A percentile compares a stretch with the other conserved stretches of the same genome.
These are phyloP conservation scores for Tribolium freemani DNA, from an alignment of 2,888 invertebrate genomes.

Conservation along the genomic window DNA sequence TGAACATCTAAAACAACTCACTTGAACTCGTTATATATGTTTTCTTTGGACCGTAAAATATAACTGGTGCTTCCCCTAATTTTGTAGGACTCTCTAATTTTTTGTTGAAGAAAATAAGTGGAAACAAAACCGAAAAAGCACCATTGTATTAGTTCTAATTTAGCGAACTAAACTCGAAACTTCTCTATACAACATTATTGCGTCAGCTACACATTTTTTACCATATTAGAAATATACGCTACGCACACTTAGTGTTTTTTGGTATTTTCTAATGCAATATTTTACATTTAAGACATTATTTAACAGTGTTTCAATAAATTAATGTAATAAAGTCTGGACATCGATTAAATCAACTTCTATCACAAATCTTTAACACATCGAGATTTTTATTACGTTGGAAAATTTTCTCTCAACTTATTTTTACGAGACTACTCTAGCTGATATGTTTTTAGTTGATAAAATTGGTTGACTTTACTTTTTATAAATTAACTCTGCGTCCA, in stretches of 20 bases:
- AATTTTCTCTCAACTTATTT: constrained; percentile 45
- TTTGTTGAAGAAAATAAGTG: constrained; percentile 5
- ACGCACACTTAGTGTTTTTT: constrained; percentile 56
- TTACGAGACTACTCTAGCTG: constrained; percentile 47
- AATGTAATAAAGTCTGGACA: background rate
- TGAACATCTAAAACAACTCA: constrained; percentile 35
- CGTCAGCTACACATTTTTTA: constrained; percentile 68
- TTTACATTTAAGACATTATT: constrained; percentile 45
- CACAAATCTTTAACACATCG: constrained; percentile 43
- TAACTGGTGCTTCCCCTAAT: constrained; percentile 17
- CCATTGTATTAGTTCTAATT: constrained; percentile 24
- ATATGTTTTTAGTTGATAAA: constrained; percentile 53
- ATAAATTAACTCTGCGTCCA: no score
- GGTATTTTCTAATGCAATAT: constrained; percentile 44
- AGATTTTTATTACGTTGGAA: constrained; percentile 15
- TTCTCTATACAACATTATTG: constrained; percentile 68
- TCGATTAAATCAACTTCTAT: constrained; percentile 19
- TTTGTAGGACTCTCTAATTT: constrained; percentile 4
- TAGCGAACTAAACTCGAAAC: constrained; percentile 25
- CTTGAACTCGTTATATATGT: constrained; percentile 17
- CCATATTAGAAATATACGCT: constrained; percentile 62
- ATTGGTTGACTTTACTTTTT: constrained; percentile 33
- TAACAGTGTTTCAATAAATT: constrained; percentile 15
- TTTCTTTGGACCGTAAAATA: constrained; percentile 3
- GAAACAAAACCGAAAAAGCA: constrained; percentile 46